phyloP scores from a whole-genome alignment of 2,113 vertebrate genomes.

The Apodemus sylvaticus region DNA sequence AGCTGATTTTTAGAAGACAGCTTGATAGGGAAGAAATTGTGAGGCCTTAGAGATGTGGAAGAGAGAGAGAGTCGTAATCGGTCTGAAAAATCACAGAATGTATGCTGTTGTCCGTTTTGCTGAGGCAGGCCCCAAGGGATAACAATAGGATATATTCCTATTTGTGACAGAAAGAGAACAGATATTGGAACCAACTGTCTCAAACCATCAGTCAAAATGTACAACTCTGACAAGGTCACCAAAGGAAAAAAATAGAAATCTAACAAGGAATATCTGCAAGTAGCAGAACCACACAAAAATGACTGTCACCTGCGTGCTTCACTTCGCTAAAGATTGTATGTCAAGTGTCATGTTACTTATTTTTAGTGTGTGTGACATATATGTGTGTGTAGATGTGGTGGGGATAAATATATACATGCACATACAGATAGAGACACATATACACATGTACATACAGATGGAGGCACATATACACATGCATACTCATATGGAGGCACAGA shows the following conservation, averaged over 20 bases:
- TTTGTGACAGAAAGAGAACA: constrained; percentile 52
- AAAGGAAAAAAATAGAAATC: constrained; percentile 22
- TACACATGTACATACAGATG: too few species aligned
- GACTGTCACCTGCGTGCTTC: not conserved
- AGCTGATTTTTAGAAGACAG: not conserved
- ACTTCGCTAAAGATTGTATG: not conserved
- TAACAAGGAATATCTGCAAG: constrained; percentile 16
- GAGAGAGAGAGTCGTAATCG: not conserved
- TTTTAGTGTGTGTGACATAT: not conserved
- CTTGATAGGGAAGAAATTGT: not conserved
- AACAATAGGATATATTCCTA: constrained; percentile 20
- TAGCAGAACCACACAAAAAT: not conserved
- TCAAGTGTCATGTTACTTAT: not conserved
- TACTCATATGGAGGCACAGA: too few species aligned
- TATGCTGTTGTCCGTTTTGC: not conserved
- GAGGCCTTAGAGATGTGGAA: not conserved
- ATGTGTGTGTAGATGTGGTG: not conserved
- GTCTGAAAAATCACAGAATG: not conserved
- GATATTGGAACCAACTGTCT: constrained; percentile 56
- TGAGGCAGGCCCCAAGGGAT: not conserved
- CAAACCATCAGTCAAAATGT: constrained; percentile 48
- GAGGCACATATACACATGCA: too few species aligned
- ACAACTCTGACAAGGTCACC: constrained; percentile 17
- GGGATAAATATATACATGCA: not conserved
- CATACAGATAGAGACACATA: not conserved